These are phyloP conservation scores for Dolichomitus sp. DNA, from an alignment of 2,888 invertebrate species.

Conservation along the genomic window DNA sequence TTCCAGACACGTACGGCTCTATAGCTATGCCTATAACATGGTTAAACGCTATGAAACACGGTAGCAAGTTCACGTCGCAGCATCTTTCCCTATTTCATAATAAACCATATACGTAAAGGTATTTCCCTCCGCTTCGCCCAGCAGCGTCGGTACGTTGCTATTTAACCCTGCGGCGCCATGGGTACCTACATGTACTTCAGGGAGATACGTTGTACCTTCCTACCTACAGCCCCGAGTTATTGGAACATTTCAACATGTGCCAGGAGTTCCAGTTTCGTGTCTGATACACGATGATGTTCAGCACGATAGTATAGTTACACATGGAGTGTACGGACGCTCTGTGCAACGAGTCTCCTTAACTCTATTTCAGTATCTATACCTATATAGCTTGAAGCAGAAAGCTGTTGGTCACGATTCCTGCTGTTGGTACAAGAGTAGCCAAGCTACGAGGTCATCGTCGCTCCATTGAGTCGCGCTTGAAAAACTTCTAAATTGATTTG, in stretches of 20 bases:
- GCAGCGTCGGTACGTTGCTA: not conserved
- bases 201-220: not conserved
- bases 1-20: conserved; percentile 19
- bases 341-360: conserved; percentile 1
- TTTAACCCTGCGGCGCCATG: conserved; percentile 16
- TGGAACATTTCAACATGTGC: conserved; percentile 25
- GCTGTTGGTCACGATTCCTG: conserved; percentile 20
- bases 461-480: not conserved
- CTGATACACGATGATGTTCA: conserved; percentile 7
- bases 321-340: not conserved
- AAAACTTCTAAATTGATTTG: conserved; percentile 23
- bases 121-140: conserved; percentile 5
- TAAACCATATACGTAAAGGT: not conserved
- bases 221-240: conserved; percentile 17
- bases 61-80: conserved; percentile 9
- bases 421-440: conserved; percentile 13
- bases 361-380: not conserved
- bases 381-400: not conserved
- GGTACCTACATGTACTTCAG: conserved; percentile 10
- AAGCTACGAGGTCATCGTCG: conserved; percentile 16
- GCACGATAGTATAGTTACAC: conserved; percentile 1
- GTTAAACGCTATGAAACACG: conserved; percentile 7
- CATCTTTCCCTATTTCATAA: conserved; percentile 1
- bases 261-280: not conserved
- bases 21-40: conserved; percentile 3